Conservation (phyloP, 2,888 invertebrate species). For the Tenthredo distinguenda region DNA sequence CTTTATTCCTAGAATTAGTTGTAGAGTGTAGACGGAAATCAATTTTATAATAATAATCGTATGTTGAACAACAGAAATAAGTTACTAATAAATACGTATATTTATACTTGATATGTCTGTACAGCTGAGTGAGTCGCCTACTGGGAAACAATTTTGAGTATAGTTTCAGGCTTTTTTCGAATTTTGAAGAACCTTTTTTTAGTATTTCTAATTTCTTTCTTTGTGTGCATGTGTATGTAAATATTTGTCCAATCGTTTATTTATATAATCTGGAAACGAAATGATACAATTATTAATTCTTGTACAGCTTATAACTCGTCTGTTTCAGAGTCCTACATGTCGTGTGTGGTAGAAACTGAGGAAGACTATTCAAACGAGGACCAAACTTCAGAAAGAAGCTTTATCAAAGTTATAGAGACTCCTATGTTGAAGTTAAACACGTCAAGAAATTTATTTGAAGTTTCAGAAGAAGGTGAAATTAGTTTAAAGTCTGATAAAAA, state of each 20-base stretch:
- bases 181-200: neutral
- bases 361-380: conserved; percentile 47
- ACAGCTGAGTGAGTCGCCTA: neutral
- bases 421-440: neutral
- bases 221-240: neutral
- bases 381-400: neutral
- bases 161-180: neutral
- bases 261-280: neutral
- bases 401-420: conserved; percentile 25
- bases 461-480: conserved; percentile 20
- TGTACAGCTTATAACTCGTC: conserved; percentile 16
- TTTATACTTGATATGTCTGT: neutral
- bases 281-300: neutral
- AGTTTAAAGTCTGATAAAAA: conserved; percentile 43
- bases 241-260: neutral
- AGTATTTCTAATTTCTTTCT: neutral
- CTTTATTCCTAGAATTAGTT: neutral
- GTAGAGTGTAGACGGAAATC: neutral
- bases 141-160: neutral
- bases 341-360: neutral
- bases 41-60: neutral
- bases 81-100: neutral
- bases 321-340: conserved; percentile 45
- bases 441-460: conserved; percentile 17
- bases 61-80: neutral